Evolutionary conservation across 2,113 vertebrate genomes (phyloP), one percentile per base, ranked within the genome.

Genomic region (Suricata suricatta): DNA sequence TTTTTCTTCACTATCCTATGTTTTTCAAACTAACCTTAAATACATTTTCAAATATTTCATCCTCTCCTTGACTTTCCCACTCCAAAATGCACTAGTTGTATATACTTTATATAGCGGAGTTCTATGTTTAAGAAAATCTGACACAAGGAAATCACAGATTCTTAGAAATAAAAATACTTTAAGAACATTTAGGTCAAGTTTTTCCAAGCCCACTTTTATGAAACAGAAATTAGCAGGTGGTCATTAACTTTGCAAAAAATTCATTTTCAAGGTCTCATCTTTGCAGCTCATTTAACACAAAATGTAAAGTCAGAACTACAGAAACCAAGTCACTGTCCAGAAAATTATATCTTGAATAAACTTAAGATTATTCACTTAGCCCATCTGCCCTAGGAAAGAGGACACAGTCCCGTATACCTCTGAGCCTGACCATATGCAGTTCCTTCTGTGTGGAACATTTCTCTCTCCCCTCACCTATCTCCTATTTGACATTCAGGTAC

Each of bases 21-120:
- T 89, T 93, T 84, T 87, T 86, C 77, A 87, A 97, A 92, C 31
- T 38, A 96, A 84, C 47, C 84, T 47, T 64, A 92, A 93, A 84
- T 47, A 50, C 0, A 33, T 29, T 50, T 95, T 90, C 38, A 91
- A 64, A 71, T 82, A 83, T 86, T 95, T 96, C 38, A 69, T 71
- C 69, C 52, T 91, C 66, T 69, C 74, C 52, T 88, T 74, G 41
- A 63, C 44, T 95, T 41, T 17, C 21, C 47, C 38, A 29, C 33
- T 29, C 3, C 80, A 87, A 25, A 95, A 91, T 33, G n/a, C 31
- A 57, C 47, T 47, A 38, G 52, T 63, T 95, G 41, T 81, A 50
- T 6, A 44, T 35, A 72, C 2, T 88, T 23, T 16, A 44, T n/a
- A n/a, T 5, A 94, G 47, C 4, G 25, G 9, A 54, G 85, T 89